Conservation (phyloP, 2,797 vertebrate species). For the Notoglanidium macrostoma region DNA sequence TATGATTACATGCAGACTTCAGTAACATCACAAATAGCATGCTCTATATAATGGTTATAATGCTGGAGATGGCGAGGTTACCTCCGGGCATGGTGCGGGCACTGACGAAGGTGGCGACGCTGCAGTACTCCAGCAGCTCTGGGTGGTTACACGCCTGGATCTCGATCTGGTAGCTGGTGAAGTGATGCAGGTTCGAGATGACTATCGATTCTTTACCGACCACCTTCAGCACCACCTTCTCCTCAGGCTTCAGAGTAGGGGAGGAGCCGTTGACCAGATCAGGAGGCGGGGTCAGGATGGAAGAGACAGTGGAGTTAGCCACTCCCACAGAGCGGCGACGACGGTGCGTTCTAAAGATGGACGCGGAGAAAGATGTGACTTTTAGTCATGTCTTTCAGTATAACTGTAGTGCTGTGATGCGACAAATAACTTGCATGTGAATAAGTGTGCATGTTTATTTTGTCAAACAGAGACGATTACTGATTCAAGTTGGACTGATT, state of each 20-base stretch:
- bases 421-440: neutral
- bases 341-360: constrained; percentile 75
- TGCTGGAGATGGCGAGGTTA: constrained; percentile 60
- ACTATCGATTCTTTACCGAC: constrained; percentile 85
- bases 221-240: constrained; percentile 76
- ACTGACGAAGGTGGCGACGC: constrained; percentile 88
- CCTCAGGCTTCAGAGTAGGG: constrained; percentile 61
- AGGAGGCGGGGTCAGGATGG: constrained; percentile 63
- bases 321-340: constrained; percentile 83
- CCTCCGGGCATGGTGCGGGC: constrained; percentile 94
- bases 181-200: constrained; percentile 91
- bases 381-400: neutral
- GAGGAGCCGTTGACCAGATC: constrained; percentile 58
- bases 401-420: neutral
- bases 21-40: neutral
- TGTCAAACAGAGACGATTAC: neutral
- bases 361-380: neutral
- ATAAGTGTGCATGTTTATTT: neutral
- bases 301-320: constrained; percentile 75
- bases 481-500: neutral
- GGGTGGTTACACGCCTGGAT: constrained; percentile 93
- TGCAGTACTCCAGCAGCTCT: constrained; percentile 77
- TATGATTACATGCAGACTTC: neutral
- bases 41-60: neutral
- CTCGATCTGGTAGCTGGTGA: constrained; percentile 95